Conservation (phyloP, 2,888 invertebrate genomes). For the Cinara cedri region DNA sequence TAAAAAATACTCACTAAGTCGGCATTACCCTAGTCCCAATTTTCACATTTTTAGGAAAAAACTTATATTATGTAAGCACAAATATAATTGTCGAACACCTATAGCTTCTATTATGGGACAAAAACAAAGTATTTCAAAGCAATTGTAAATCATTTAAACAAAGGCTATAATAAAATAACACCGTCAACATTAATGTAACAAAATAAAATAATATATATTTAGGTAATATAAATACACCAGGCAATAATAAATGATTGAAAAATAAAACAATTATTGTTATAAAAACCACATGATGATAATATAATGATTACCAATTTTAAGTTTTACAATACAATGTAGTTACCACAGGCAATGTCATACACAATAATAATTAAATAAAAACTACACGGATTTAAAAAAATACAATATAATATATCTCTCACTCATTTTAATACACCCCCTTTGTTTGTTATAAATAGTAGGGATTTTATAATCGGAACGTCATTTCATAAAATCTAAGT, state of each 20-base stretch:
- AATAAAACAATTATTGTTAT: constrained; percentile 47
- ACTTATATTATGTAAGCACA: too few relatives aligned
- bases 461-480: constrained; percentile 26
- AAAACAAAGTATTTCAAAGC: too few relatives aligned
- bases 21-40: too few relatives aligned
- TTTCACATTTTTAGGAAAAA: too few relatives aligned
- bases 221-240: constrained; percentile 49
- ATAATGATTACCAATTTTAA: constrained; percentile 23
- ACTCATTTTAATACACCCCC: constrained; percentile 23
- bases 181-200: constrained; percentile 33
- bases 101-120: too few relatives aligned
- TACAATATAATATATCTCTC: constrained; percentile 50
- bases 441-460: constrained; percentile 20
- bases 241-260: constrained; percentile 48
- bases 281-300: constrained; percentile 44
- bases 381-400: constrained; percentile 36
- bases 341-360: constrained; percentile 43
- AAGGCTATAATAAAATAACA: constrained; percentile 26
- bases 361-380: constrained; percentile 46
- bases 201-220: constrained; percentile 56
- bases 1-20: too few relatives aligned
- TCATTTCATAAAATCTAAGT: constrained; percentile 26
- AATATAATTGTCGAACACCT: too few relatives aligned
- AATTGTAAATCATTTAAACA: too few relatives aligned
- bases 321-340: constrained; percentile 42